Evolutionary conservation across 2,888 invertebrate genomes (phyloP).

Genomic region (Rhingia rostrata): DNA sequence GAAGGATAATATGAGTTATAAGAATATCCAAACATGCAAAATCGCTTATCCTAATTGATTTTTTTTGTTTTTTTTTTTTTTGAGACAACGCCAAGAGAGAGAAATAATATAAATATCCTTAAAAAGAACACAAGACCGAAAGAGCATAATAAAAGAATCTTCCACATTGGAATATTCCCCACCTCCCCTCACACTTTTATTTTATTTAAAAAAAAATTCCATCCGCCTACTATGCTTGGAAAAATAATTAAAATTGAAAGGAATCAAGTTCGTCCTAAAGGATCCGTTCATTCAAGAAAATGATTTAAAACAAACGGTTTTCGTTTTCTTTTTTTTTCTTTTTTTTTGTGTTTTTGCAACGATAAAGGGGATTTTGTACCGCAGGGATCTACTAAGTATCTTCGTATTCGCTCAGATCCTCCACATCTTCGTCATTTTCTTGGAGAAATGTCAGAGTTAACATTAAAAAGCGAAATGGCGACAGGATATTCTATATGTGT

Average conservation of each 20-base stretch:
- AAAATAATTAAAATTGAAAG: constrained; percentile 72
- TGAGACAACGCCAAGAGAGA: constrained; percentile 25
- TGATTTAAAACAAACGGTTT: constrained; percentile 53
- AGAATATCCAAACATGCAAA: constrained; percentile 60
- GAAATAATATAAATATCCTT: constrained; percentile 19
- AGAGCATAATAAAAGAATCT: not conserved
- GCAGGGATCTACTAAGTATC: constrained; percentile 11
- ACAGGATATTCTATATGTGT: constrained; percentile 73
- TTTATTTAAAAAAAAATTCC: constrained; percentile 28
- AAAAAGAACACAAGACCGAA: constrained; percentile 15
- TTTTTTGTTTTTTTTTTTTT: too few species aligned
- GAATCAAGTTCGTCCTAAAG: constrained; percentile 37
- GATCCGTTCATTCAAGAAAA: constrained; percentile 18
- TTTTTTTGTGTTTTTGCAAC: not conserved
- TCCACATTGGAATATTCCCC: not conserved
- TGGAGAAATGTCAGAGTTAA: constrained; percentile 61
- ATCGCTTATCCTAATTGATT: constrained; percentile 72
- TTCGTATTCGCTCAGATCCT: constrained; percentile 17
- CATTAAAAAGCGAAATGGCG: constrained; percentile 68
- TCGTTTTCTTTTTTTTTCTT: not conserved
- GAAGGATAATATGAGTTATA: constrained; percentile 44
- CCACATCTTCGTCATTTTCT: constrained; percentile 39
- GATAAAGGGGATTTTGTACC: constrained; percentile 50
- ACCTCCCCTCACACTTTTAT: not conserved
- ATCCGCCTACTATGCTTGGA: constrained; percentile 8